These are phyloP conservation scores for Periplaneta americana DNA, from an alignment of 1,140 invertebrate genomes.

Conservation along the genomic window DNA sequence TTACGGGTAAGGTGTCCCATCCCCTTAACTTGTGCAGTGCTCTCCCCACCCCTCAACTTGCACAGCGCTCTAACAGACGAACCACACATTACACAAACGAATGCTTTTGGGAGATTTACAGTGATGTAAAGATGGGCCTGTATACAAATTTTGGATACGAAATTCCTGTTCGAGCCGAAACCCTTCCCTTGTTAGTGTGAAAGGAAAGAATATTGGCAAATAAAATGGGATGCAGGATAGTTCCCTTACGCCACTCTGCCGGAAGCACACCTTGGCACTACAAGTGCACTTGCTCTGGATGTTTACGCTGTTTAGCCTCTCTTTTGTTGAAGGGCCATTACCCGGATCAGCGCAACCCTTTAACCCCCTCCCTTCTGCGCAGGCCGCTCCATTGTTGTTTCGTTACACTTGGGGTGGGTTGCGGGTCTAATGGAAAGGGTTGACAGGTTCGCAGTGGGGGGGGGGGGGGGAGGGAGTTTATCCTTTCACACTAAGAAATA, in stretches of 20 bases:
- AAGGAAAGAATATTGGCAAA: too few species aligned
- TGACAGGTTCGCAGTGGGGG: background rate
- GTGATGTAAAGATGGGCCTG: too few species aligned
- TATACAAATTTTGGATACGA: too few species aligned
- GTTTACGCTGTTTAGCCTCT: background rate
- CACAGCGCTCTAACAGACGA: too few species aligned
- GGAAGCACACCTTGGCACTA: background rate
- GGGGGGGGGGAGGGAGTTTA: background rate
- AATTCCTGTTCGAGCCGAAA: too few species aligned
- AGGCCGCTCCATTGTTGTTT: background rate
- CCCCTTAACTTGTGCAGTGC: too few species aligned
- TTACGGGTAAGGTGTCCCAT: too few species aligned
- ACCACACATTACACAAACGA: too few species aligned
- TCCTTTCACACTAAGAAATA: background rate
- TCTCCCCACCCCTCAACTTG: too few species aligned
- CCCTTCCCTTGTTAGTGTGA: too few species aligned
- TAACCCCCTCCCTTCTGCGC: background rate
- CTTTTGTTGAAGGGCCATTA: background rate
- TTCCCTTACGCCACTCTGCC: background rate
- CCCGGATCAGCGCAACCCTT: background rate
- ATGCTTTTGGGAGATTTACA: too few species aligned
- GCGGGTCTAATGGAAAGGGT: background rate
- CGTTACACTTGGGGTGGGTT: background rate
- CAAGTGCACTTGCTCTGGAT: background rate
- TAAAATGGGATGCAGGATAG: too few species aligned